Conservation (phyloP, 2,888 invertebrate genomes). For the Sminthurides aquaticus region DNA sequence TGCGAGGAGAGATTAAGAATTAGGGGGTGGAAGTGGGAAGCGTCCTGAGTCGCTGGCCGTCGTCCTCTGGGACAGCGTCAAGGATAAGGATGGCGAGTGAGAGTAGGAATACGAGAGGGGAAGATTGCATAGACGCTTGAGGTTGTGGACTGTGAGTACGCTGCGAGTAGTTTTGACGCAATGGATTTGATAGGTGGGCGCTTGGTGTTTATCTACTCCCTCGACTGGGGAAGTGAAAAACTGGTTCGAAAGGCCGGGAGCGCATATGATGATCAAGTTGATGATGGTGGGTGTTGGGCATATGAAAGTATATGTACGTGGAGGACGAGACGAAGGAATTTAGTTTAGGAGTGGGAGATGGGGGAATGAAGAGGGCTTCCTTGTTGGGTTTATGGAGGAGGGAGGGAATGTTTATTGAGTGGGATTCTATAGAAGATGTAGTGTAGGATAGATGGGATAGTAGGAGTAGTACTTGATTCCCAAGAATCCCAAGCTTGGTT, state of each 20-base stretch:
- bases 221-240: background rate
- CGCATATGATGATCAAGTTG: background rate
- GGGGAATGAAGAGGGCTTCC: background rate
- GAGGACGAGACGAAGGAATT: no score
- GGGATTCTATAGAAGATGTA: background rate
- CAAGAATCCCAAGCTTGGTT: conserved; percentile 11
- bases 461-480: background rate
- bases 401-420: background rate
- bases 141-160: background rate
- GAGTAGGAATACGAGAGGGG: no score
- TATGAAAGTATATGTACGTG: no score
- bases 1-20: background rate
- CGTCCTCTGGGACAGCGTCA: background rate
- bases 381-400: background rate
- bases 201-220: background rate
- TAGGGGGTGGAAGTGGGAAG: background rate
- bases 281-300: no score
- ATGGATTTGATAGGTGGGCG: background rate
- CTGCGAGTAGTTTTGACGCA: background rate
- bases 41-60: background rate
- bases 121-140: background rate
- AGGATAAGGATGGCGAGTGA: no score
- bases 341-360: background rate
- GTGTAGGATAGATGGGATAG: background rate
- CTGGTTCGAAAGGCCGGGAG: background rate